Percentiles rank a stretch among this genome's conserved stretches.
Evolutionary conservation across 2,113 vertebrate species (phyloP).

Genomic region (Enhydra lutris): DNA sequence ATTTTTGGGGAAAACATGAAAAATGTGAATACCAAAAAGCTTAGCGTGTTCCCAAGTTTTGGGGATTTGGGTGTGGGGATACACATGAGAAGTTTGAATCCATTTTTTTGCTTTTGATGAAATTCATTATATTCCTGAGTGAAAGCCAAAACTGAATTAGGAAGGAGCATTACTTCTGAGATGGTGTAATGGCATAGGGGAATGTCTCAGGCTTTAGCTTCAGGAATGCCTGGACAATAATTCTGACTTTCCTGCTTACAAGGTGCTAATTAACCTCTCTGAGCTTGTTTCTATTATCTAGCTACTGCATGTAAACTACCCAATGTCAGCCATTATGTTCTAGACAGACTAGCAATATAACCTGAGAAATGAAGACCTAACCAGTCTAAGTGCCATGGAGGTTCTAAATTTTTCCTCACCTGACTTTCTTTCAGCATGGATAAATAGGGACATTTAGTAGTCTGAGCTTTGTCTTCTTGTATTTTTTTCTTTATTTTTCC

Average conservation of each 20-base stretch:
- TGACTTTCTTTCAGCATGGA: not conserved
- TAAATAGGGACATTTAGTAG: not conserved
- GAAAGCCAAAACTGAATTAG: not conserved
- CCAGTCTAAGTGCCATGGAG: not conserved
- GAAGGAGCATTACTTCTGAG: not conserved
- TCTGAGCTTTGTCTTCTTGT: not conserved
- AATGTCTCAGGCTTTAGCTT: not conserved
- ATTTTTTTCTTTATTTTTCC: not conserved
- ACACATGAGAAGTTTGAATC: not conserved
- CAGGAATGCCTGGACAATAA: not conserved
- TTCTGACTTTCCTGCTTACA: not conserved
- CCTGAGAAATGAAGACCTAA: not conserved
- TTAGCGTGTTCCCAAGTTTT: not conserved
- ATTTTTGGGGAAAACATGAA: not conserved
- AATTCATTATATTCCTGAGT: not conserved
- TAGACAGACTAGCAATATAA: not conserved
- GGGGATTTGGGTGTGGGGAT: not conserved
- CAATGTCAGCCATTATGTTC: not conserved
- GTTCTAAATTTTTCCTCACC: not conserved
- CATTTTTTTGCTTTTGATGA: not conserved
- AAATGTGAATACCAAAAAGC: not conserved
- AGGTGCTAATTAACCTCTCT: not conserved
- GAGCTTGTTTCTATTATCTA: not conserved
- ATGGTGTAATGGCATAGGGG: not conserved
- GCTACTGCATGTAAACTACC: not conserved